phyloP scores from a whole-genome alignment of 2,113 vertebrate genomes.

The Sinocyclocheilus maitianheensis region DNA sequence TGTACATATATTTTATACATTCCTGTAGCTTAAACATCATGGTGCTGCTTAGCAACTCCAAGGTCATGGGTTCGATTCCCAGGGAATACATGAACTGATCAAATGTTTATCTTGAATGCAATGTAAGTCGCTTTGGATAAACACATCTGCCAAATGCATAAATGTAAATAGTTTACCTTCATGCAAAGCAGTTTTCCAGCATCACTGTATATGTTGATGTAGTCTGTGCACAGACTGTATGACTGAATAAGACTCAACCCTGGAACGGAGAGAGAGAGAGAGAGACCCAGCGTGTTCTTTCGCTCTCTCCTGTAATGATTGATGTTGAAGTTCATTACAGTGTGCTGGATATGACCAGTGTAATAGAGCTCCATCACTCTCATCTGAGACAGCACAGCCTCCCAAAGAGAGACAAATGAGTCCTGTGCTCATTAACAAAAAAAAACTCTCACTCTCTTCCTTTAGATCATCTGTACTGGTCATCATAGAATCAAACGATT shows the following conservation, averaged over 20 bases:
- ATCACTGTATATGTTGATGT: too few species aligned
- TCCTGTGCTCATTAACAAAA: constrained; percentile 64
- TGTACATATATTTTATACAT: neutral
- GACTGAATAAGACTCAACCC: constrained; percentile 17
- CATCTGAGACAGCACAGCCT: constrained; percentile 70
- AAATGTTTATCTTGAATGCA: too few species aligned
- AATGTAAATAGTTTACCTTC: neutral
- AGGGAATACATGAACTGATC: neutral
- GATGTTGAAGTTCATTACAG: constrained; percentile 74
- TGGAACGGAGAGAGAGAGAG: constrained; percentile 34
- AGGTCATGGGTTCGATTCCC: neutral
- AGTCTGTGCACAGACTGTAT: neutral
- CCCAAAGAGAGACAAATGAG: constrained; percentile 74
- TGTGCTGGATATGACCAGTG: constrained; percentile 70
- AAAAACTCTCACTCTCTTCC: constrained; percentile 38
- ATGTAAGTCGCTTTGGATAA: too few species aligned
- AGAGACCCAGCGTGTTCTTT: constrained; percentile 10
- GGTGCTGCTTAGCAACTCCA: neutral
- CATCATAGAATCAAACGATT: constrained; percentile 8
- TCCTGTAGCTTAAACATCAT: neutral
- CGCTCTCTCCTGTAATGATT: constrained; percentile 58
- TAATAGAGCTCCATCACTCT: constrained; percentile 74
- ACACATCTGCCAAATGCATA: too few species aligned
- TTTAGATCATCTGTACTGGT: constrained; percentile 1
- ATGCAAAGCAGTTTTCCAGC: neutral